Evolutionary conservation across 2,888 invertebrate species (phyloP), one percentile per base, ranked within the genome.

Genomic region (Papilio protenor): DNA sequence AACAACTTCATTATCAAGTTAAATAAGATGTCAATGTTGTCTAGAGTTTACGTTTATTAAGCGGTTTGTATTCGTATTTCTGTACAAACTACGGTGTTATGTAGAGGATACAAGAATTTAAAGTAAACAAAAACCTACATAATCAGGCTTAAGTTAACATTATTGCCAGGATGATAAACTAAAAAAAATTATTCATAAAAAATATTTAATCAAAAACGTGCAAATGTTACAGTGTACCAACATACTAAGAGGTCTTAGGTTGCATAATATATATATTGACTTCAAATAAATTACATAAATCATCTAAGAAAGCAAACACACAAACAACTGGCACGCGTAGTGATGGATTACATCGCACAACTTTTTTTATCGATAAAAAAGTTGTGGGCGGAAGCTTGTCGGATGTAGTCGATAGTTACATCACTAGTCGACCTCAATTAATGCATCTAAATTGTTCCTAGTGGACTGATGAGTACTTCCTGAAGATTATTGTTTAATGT

Each of bases 341-440:
- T 49, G 71, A 71, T 27, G 77, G 18, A 72, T 75, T 64, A 71
- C 75, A 79, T 73, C 76, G 76, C 75, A 61, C 55, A 23, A 59
- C 47, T 73, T 77, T 76, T 79, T 82, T 85, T 59, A 86, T 84
- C 84, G 84, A 77, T 69, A 77, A 77, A 78, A 76, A 61, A 33
- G 64, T 64, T 64, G 77, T 81, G 81, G 81, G 83, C 89, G 90
- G 88, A 89, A 89, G 85, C 81, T 79, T 81, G 84, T 90, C 90
- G 91, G 89, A 90, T 89, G 88, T 88, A 85, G 79, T 81, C 40
- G 40, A 84, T 82, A 82, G 84, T 89, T 89, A 85, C 85, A 85
- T 89, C 87, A 90, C 85, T 74, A 77, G 57, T 85, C 85, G 82
- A 87, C 90, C 90, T 85, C 88, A 83, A 87, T 87, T 84, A 86